These are phyloP conservation scores for Mizuhopecten yessoensis DNA, from an alignment of 1,140 invertebrate genomes.

Conservation along the genomic window DNA sequence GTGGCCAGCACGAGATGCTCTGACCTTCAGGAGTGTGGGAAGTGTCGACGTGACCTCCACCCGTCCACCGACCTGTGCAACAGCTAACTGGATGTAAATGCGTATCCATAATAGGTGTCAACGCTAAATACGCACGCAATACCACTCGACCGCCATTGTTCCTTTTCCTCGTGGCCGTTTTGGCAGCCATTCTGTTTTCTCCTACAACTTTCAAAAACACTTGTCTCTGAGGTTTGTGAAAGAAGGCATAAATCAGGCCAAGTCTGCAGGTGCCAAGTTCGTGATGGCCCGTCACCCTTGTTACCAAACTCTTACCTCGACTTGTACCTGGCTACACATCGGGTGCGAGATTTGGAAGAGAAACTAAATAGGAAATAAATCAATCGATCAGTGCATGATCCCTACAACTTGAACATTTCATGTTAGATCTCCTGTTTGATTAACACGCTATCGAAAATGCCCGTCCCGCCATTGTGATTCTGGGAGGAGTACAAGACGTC, in stretches of 20 bases:
- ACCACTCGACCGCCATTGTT: neutral
- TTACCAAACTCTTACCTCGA: neutral
- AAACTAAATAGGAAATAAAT: neutral
- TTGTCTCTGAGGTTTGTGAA: constrained; percentile 6
- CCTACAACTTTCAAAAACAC: neutral
- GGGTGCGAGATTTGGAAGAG: neutral
- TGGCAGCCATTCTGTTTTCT: constrained; percentile 7
- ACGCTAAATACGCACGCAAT: neutral
- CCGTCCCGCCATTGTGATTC: neutral
- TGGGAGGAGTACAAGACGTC: neutral
- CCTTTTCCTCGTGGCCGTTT: neutral
- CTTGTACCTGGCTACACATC: neutral
- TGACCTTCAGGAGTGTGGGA: neutral
- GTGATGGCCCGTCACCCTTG: neutral
- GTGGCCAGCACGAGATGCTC: neutral
- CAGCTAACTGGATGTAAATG: constrained; percentile 5
- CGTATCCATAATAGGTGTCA: constrained; percentile 38
- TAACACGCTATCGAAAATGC: neutral
- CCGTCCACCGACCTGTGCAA: neutral
- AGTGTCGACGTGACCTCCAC: constrained; percentile 28
- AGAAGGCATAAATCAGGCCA: constrained; percentile 9
- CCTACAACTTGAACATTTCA: neutral
- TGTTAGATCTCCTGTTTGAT: constrained; percentile 1
- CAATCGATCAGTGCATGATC: constrained; percentile 23
- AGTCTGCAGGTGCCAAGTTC: constrained; percentile 23